Evolutionary conservation across 2,113 vertebrate genomes (phyloP), one percentile per base, ranked within the genome.

Genomic region (Syngnathus scovelli): DNA sequence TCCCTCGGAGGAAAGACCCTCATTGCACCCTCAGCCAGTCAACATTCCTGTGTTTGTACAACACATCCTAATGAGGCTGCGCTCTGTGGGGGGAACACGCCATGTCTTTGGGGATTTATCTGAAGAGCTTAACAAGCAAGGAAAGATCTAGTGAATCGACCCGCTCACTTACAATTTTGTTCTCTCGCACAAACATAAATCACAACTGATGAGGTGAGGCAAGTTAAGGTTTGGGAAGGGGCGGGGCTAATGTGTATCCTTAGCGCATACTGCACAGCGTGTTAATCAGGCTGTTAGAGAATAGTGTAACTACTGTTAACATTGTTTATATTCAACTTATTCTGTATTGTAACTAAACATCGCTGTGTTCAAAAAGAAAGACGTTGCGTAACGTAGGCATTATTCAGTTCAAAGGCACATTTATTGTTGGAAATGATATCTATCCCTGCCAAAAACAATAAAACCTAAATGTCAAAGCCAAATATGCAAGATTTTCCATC

Each of bases 1-100:
- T 80, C 75, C 72, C 61, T 13, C 16, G 63, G 71, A 80, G 72
- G 66, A 49, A 66, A 70, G 58, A 54, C 59, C 76, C 39, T 58
- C 18, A 54, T 43, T 64, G 65, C 71, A 71, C 66, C 69, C 68
- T 79, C 56, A 69, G 78, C 73, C 65, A 44, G 66, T 65, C 78
- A 54, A 62, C 68, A 69, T 80, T 66, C 78, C 75, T 44, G 66
- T 61, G 78, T 68, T 83, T 78, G 79, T 75, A 81, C 86, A 85
- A 74, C 79, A 84, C 76, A 82, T 72, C 82, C 80, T 87, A 87
- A 88, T 83, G 84, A 87, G 76, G 75, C 80, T 71, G 66, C 43
- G 68, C 85, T 85, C 85, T 74, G 75, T 46, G 38, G 80, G 83
- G 67, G 71, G 75, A 62, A 41, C n/a, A 62, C 51, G 46, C 54